Base-by-base conservation (phyloP, 2,113 vertebrate genomes). In the Gnathonemus longibarbis region DNA sequence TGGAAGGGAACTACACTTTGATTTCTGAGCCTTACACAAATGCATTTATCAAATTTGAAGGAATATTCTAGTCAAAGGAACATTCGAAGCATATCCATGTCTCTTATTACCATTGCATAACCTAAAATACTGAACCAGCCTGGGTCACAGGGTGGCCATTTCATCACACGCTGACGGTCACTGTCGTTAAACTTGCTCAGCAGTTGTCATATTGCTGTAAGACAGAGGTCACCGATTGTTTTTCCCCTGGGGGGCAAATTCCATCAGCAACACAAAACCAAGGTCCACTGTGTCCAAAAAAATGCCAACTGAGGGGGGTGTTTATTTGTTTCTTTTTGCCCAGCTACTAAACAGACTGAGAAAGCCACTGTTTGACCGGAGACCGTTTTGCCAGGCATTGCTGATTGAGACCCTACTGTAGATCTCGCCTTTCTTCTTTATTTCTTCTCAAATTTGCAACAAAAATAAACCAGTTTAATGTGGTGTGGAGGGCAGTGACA, bases 381-480 rank as follows among this genome's bases (percentile, higher is more conserved):
- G 74, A 19, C 27, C 15, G 0, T 21, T 84, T 45, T 42, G 83
- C 19, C 70, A n/a, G 42, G 8, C 42, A 8, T 84, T 4, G 80
- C 19, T 21, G 83, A 48, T 13, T 2, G 21, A 45, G 21, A n/a
- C 83, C 24, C 83, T 10, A n/a, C n/a, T n/a, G n/a, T n/a, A 48
- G 83, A 48, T 24, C 83, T 21, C 4, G 42, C 24, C 84, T 85
- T 49, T 85, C 24, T 50, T 48, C 24, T 8, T 48, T 48, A 85
- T 85, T 49, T 24, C 24, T n/a, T 48, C 21, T 35, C 56, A 53
- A 0, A 91, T 46, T 87, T 87, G 48, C 46, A 58, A 52, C 31
- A 66, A 91, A 90, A 90, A 89, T 70, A 93, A 92, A 93, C 88
- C 90, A 49, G 70, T 87, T 66, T 35, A 89, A 90, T 87, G 52